phyloP scores from a whole-genome alignment of 2,888 invertebrate species.

The Girardia tigrina region DNA sequence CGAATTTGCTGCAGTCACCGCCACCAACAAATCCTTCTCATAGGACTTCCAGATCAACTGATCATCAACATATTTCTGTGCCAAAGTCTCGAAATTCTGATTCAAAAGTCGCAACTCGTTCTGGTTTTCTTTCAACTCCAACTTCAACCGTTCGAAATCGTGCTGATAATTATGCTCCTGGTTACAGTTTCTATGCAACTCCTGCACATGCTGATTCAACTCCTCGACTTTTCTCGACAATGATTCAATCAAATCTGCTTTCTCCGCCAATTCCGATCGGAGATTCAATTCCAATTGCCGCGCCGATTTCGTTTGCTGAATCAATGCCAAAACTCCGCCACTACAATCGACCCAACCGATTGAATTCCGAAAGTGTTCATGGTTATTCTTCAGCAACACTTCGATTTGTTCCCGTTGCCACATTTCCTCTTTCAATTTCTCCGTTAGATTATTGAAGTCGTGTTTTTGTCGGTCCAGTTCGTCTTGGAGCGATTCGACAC shows the following conservation, averaged over 20 bases:
- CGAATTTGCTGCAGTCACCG: constrained; percentile 30
- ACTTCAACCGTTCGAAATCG: not conserved
- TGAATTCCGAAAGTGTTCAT: not conserved
- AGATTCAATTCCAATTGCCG: not conserved
- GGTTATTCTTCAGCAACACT: not conserved
- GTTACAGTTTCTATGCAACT: not conserved
- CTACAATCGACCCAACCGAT: constrained; percentile 4
- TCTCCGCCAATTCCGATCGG: not conserved
- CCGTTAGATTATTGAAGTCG: not conserved
- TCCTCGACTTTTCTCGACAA: not conserved
- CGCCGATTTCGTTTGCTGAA: not conserved
- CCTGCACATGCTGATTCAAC: not conserved
- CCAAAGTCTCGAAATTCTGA: not conserved
- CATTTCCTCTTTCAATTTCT: constrained; percentile 1
- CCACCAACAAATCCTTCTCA: constrained; percentile 31
- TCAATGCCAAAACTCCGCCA: not conserved
- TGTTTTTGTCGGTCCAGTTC: not conserved
- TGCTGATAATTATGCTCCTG: not conserved
- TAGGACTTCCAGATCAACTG: constrained; percentile 17
- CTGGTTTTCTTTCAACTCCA: not conserved
- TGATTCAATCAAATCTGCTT: not conserved
- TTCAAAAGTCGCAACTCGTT: not conserved
- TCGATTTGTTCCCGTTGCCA: constrained; percentile 8
- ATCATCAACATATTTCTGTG: constrained; percentile 20
- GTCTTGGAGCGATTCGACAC: not conserved